These are phyloP conservation scores for Pseudanteris insignis DNA, from an alignment of 2,888 invertebrate genomes.

Conservation along the genomic window DNA sequence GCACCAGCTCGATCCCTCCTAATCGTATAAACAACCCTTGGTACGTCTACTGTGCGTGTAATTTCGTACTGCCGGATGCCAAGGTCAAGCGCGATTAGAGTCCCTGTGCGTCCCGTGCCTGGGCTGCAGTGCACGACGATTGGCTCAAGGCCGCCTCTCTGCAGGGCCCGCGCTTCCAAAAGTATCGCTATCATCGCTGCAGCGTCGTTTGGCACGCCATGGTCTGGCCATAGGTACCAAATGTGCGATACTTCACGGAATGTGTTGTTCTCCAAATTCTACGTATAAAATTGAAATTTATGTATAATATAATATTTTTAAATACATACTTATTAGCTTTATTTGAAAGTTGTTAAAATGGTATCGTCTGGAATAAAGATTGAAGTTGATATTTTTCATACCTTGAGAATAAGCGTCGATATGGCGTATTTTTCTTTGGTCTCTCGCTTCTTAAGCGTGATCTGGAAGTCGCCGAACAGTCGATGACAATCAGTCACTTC, in stretches of 20 bases:
- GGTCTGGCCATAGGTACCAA: constrained; percentile 95
- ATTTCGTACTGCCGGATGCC: constrained; percentile 88
- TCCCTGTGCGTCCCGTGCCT: constrained; percentile 89
- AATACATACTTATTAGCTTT: neutral
- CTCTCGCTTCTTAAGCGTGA: constrained; percentile 87
- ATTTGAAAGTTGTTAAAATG: no score
- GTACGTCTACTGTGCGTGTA: constrained; percentile 83
- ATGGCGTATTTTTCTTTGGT: constrained; percentile 91
- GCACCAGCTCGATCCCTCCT: constrained; percentile 88
- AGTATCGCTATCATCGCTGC: constrained; percentile 87
- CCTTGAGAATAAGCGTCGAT: constrained; percentile 83
- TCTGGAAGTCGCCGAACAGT: constrained; percentile 87
- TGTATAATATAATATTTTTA: neutral
- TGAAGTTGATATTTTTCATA: constrained; percentile 49
- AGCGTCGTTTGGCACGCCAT: constrained; percentile 85
- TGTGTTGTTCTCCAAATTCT: constrained; percentile 82
- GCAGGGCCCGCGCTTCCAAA: constrained; percentile 77
- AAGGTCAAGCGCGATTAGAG: constrained; percentile 85
- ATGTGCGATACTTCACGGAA: constrained; percentile 89
- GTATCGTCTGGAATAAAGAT: no score
- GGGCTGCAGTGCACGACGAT: constrained; percentile 80
- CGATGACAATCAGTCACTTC: constrained; percentile 90
- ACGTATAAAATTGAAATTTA: neutral
- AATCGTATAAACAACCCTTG: constrained; percentile 83
- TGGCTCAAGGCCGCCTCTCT: constrained; percentile 71